A percentile compares a stretch with the other conserved stretches of the same genome.
Conservation (phyloP, 2,113 vertebrate species). For the Hemiscyllium ocellatum region DNA sequence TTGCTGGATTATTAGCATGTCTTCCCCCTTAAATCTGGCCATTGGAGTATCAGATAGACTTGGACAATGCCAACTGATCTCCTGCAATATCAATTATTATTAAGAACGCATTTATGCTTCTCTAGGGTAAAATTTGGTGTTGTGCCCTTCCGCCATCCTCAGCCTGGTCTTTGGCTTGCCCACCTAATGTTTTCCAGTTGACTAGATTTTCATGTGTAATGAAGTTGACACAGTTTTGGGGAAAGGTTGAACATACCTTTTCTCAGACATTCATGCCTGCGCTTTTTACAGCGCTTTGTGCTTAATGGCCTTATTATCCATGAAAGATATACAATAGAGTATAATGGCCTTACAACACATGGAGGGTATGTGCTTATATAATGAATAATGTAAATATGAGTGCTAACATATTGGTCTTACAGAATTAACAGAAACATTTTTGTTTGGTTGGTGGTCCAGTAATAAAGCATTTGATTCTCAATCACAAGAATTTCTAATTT, state of each 20-base stretch:
- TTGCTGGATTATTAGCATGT: background rate
- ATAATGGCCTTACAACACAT: background rate
- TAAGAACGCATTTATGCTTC: background rate
- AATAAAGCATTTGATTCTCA: background rate
- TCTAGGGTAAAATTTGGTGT: background rate
- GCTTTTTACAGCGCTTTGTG: background rate
- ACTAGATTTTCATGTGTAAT: background rate
- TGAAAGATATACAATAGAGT: background rate
- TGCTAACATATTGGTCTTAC: background rate
- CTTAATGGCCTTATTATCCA: constrained; percentile 19
- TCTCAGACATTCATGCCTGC: background rate
- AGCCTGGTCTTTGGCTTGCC: background rate
- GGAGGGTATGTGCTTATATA: background rate
- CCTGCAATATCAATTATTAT: background rate
- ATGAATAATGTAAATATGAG: constrained; percentile 2
- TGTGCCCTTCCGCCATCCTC: background rate
- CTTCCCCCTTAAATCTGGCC: constrained; percentile 6
- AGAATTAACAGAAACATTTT: background rate
- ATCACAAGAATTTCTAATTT: background rate
- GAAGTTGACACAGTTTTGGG: constrained; percentile 36
- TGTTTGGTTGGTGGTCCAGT: background rate
- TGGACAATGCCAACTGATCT: constrained; percentile 21
- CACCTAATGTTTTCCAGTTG: constrained; percentile 26
- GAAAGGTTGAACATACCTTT: constrained; percentile 9
- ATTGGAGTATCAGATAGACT: background rate